Percentiles rank a stretch among this genome's conserved stretches.
These are phyloP conservation scores for Campylomormyrus numenius DNA, from an alignment of 2,113 vertebrate genomes.

Conservation along the genomic window DNA sequence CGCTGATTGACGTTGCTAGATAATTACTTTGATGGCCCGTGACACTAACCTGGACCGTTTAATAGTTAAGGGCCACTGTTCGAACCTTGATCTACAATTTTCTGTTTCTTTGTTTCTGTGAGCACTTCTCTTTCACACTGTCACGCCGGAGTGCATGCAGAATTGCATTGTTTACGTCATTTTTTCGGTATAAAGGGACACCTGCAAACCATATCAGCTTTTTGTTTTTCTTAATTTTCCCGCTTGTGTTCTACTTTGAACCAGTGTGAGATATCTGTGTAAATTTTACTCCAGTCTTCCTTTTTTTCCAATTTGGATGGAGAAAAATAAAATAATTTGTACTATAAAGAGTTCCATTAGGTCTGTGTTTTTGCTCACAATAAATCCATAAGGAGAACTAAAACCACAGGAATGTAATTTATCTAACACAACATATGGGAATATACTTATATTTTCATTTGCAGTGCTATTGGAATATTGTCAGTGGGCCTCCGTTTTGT, in stretches of 20 bases:
- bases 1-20: conserved; percentile 10
- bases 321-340: conserved; percentile 19
- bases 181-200: neutral
- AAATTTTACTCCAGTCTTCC: conserved; percentile 1
- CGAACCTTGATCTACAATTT: neutral
- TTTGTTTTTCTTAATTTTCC: conserved; percentile 11
- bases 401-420: conserved; percentile 2
- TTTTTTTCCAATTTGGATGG: conserved; percentile 12
- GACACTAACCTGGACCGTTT: neutral
- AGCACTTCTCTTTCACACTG: neutral
- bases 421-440: conserved; percentile 3
- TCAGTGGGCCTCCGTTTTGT: neutral
- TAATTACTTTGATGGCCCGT: conserved; percentile 26
- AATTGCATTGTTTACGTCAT: neutral
- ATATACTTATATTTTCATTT: conserved; percentile 6
- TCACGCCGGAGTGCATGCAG: neutral
- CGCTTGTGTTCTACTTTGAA: conserved; percentile 7
- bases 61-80: conserved; percentile 4
- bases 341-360: conserved; percentile 25
- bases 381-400: conserved; percentile 13
- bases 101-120: neutral
- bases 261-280: conserved; percentile 14
- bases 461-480: conserved; percentile 5
- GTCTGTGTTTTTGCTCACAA: neutral
- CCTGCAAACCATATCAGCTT: neutral